Percentiles rank a stretch among this genome's conserved stretches.
phyloP scores from a whole-genome alignment of 64 coral and sea anemone genomes.

The Montipora efflorescens region DNA sequence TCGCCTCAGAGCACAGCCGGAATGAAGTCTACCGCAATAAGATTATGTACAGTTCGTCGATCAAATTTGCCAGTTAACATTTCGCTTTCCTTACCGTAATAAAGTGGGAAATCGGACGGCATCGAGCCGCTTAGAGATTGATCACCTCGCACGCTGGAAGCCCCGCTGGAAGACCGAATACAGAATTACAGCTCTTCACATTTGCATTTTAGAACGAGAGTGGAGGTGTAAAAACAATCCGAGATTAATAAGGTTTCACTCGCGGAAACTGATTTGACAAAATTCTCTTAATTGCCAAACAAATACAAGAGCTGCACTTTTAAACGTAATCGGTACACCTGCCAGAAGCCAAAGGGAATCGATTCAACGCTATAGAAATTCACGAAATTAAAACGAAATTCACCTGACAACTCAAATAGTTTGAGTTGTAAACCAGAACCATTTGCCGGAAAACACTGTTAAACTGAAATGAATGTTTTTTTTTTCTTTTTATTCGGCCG shows the following conservation, averaged over 20 bases:
- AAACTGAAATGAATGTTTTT: too few relatives aligned
- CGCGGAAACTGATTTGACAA: conserved; percentile 60
- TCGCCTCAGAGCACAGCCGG: too few relatives aligned
- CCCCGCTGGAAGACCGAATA: background rate
- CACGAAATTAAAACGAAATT: too few relatives aligned
- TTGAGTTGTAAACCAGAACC: too few relatives aligned
- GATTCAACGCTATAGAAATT: background rate
- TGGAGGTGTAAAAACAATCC: conserved; percentile 42
- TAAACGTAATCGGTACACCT: conserved; percentile 2
- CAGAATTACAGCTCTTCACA: background rate
- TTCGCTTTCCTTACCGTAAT: conserved; percentile 41
- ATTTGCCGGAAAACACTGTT: too few relatives aligned
- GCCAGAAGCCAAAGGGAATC: background rate
- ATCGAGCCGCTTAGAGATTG: background rate
- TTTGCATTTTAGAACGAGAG: conserved; percentile 46
- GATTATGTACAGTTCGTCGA: background rate
- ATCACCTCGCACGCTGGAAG: background rate
- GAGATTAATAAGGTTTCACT: conserved; percentile 45
- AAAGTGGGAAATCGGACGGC: conserved; percentile 21
- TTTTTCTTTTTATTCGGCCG: too few relatives aligned
- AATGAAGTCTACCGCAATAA: background rate
- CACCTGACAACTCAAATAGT: background rate
- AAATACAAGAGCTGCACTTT: conserved; percentile 59
- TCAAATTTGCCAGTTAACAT: background rate
- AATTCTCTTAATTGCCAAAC: conserved; percentile 51